phyloP scores from a whole-genome alignment of 2,888 invertebrate genomes.

The Drosophila borealis region DNA sequence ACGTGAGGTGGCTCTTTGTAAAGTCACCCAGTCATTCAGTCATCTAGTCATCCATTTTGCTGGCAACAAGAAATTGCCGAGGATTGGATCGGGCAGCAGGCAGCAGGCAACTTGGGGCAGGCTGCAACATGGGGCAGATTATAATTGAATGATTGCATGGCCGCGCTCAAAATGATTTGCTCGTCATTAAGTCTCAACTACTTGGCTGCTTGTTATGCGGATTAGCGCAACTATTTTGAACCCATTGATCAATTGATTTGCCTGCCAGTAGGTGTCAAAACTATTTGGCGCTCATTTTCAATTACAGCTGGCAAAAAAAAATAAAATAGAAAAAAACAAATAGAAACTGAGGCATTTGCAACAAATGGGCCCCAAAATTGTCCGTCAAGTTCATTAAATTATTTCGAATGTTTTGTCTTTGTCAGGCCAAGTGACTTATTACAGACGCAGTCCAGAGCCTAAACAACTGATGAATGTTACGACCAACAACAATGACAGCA shows the following conservation, averaged over 20 bases:
- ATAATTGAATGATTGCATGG: conserved; percentile 80
- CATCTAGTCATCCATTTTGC: conserved; percentile 71
- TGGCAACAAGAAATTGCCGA: conserved; percentile 63
- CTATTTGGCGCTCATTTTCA: conserved; percentile 45
- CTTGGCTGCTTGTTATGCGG: conserved; percentile 48
- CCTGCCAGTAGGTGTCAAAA: conserved; percentile 70
- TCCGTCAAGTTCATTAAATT: conserved; percentile 77
- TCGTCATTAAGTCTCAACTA: conserved; percentile 66
- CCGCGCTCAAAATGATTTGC: conserved; percentile 66
- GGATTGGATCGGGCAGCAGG: conserved; percentile 24
- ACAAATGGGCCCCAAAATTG: conserved; percentile 48
- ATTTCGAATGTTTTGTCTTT: conserved; percentile 71
- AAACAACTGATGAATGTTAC: conserved; percentile 73
- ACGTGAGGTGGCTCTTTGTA: conserved; percentile 57
- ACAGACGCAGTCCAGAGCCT: conserved; percentile 57
- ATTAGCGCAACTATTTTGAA: conserved; percentile 24
- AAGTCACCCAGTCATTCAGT: conserved; percentile 37
- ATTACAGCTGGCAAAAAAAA: conserved; percentile 22
- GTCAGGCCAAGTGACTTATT: conserved; percentile 77
- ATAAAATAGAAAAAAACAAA: background rate
- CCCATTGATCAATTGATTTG: conserved; percentile 59
- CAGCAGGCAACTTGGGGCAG: conserved; percentile 9
- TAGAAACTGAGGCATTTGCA: conserved; percentile 20
- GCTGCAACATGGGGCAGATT: conserved; percentile 54
- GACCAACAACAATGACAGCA: conserved; percentile 32